A percentile compares a stretch with the other conserved stretches of the same genome.
phyloP scores from a whole-genome alignment of 2,888 invertebrate species.

The Aproaerema taeniolella region DNA sequence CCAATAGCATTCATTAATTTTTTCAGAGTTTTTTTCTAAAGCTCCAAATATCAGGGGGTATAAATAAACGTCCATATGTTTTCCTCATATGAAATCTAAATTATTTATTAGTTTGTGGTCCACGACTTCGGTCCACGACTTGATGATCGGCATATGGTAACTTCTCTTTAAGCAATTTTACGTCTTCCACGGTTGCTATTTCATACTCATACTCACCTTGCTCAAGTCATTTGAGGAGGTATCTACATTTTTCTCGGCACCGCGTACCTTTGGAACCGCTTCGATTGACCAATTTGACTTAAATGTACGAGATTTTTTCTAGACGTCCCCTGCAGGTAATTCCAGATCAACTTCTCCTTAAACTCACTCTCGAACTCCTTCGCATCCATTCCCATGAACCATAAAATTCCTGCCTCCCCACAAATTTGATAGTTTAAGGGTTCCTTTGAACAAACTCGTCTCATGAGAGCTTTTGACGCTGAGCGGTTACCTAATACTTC shows the following conservation, averaged over 20 bases:
- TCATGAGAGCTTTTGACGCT: background rate
- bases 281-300: slow-evolving; percentile 58
- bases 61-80: slow-evolving; percentile 32
- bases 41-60: too few species aligned
- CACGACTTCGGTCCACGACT: background rate
- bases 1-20: too few species aligned
- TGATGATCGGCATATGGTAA: background rate
- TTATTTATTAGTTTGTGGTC: slow-evolving; percentile 22
- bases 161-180: background rate
- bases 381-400: slow-evolving; percentile 75
- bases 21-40: too few species aligned
- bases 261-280: slow-evolving; percentile 44
- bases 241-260: slow-evolving; percentile 34
- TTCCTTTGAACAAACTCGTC: background rate
- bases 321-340: slow-evolving; percentile 75
- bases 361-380: slow-evolving; percentile 76
- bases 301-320: slow-evolving; percentile 72
- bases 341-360: slow-evolving; percentile 71
- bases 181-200: slow-evolving; percentile 1
- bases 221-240: slow-evolving; percentile 44
- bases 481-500: too few species aligned
- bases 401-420: slow-evolving; percentile 81
- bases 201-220: slow-evolving; percentile 43
- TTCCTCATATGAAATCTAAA: slow-evolving; percentile 33
- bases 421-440: slow-evolving; percentile 28